Evolutionary conservation across 1,140 invertebrate species (phyloP), one percentile per base, ranked within the genome.

Genomic region (Drosophila kikkawai): DNA sequence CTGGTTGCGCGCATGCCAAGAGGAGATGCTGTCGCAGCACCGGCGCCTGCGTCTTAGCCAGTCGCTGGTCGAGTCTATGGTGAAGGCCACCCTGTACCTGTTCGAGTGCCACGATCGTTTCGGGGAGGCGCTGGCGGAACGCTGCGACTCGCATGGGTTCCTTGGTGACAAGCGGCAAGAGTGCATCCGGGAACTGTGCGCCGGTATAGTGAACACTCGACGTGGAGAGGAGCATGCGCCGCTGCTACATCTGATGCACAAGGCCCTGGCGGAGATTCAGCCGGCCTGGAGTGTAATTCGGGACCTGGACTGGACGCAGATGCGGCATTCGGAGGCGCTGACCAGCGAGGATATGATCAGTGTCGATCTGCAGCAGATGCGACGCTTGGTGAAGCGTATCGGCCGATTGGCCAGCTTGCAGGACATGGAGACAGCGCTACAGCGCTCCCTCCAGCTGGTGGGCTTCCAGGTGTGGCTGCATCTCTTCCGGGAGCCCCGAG

Each of bases 31-130:
- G 7, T 19, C 39, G n/a, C 44, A 79, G 41, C 29, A 59, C 15
- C 42, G 71, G 0, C 51, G 71, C 51, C 51, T 91, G 12, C 37
- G 64, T 12, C 45, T 82, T 9, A 74, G 22, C 8, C 63, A 79
- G 29, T 55, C 41, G 19, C 55, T 82, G 7, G 53, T 90, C 7
- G 85, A 90, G 51, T 74, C 75, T 22, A 53, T 85, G 59, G 61
- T 82, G 2, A 90, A 90, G 48, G 85, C 79, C 12, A 60, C 47
- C 8, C n/a, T 90, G n/a, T 90, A 90, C 17, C 47, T 90, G 15
- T 51, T 57, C 19, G 85, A 90, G 39, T 91, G 86, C 7, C 44
- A 82, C 41, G 50, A 57, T 2, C 75, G 67, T 7, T 39, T 75
- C 13, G 86, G 86, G 0, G 75, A 66, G 11, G 19, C 63, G 2